phyloP scores from a whole-genome alignment of 2,113 vertebrate genomes.

The Calidris pugnax region DNA sequence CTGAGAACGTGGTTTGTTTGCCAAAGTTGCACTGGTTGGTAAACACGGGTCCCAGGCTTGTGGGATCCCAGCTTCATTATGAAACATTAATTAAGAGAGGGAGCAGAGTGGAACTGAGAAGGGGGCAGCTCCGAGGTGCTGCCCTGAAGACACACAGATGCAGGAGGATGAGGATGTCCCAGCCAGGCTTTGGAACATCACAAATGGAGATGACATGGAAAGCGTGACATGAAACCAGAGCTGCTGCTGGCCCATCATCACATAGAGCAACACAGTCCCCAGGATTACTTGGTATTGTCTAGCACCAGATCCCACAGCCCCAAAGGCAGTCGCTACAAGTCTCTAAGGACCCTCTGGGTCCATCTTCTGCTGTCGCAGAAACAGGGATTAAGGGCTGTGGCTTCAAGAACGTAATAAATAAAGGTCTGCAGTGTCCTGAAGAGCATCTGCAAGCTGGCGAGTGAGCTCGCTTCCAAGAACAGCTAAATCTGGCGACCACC shows the following conservation, averaged over 20 bases:
- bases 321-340: not conserved
- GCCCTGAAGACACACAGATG: not conserved
- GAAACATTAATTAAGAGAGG: fast-evolving
- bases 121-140: not conserved
- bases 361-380: not conserved
- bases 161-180: fast-evolving
- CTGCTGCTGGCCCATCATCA: not conserved
- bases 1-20: not conserved
- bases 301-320: constrained; percentile 9
- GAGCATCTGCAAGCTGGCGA: not conserved
- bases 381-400: not conserved
- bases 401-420: not conserved
- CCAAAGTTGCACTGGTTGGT: fast-evolving
- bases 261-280: fast-evolving
- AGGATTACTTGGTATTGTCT: not conserved
- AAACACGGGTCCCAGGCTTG: not conserved
- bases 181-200: not conserved
- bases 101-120: fast-evolving
- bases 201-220: fast-evolving
- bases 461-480: not conserved
- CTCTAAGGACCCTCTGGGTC: not conserved
- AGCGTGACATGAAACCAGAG: not conserved
- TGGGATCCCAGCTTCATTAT: fast-evolving
- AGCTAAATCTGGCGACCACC: not conserved
- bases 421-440: not conserved